These are phyloP conservation scores for Muntiacus muntjak DNA, from an alignment of 2,113 vertebrate species.

Conservation along the genomic window DNA sequence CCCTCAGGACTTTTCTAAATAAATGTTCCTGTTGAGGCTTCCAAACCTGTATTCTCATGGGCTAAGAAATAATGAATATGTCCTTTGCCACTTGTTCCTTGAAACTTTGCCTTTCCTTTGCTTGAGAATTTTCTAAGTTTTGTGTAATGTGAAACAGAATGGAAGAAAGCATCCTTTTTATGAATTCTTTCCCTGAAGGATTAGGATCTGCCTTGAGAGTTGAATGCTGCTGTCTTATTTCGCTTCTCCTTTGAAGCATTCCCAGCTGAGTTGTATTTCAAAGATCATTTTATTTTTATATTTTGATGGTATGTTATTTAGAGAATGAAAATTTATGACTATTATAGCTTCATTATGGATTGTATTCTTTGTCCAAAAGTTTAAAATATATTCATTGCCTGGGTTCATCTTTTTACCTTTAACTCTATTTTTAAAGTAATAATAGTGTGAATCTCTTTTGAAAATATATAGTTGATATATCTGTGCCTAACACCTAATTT, in stretches of 20 bases:
- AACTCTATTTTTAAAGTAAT: neutral
- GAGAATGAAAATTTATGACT: neutral
- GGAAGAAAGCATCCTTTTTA: neutral
- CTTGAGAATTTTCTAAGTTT: neutral
- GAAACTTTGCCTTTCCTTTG: neutral
- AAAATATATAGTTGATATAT: neutral
- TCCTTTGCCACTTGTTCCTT: neutral
- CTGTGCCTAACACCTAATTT: neutral
- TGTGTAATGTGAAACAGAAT: neutral
- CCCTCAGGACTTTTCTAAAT: neutral
- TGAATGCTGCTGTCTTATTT: neutral
- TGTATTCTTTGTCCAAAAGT: neutral
- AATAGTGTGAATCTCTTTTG: neutral
- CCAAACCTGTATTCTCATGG: neutral
- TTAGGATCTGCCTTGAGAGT: neutral
- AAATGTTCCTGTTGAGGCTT: neutral
- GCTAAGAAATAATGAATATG: neutral
- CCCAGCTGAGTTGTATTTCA: constrained; percentile 8
- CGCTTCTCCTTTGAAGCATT: neutral
- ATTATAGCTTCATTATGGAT: neutral
- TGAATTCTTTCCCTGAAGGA: neutral
- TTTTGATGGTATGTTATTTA: constrained; percentile 19
- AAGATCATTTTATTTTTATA: constrained; percentile 15
- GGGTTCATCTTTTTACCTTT: neutral
- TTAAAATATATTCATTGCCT: neutral